Conservation (phyloP, 2,797 vertebrate genomes). For the Apodemus agrarius region DNA sequence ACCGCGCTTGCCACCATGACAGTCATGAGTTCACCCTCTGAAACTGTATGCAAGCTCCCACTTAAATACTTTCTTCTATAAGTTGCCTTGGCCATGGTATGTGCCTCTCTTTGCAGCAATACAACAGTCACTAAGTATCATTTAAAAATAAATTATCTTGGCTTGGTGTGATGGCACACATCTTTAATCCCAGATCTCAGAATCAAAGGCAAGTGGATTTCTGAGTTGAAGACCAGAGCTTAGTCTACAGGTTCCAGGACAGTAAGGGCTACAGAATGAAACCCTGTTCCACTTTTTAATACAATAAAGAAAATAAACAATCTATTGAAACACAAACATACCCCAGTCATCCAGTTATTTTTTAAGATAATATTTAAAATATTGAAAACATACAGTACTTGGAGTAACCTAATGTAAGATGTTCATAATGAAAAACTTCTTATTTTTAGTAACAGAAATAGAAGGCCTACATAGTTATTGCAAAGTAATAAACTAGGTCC, state of each 20-base stretch:
- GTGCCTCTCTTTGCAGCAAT: background rate
- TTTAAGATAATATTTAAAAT: background rate
- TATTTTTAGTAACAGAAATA: background rate
- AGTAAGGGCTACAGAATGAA: background rate
- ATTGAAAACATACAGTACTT: background rate
- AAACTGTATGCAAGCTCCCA: background rate
- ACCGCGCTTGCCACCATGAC: background rate
- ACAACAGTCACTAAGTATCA: background rate
- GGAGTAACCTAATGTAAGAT: background rate
- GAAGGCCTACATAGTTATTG: background rate
- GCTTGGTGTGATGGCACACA: background rate
- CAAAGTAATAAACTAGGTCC: background rate
- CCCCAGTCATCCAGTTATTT: background rate
- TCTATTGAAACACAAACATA: background rate
- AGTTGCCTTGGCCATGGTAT: background rate
- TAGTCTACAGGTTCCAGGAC: too few relatives aligned
- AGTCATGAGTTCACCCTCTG: background rate
- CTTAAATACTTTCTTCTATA: background rate
- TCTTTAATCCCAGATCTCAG: background rate
- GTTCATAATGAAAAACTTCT: background rate
- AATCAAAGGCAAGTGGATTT: background rate
- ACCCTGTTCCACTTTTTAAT: background rate
- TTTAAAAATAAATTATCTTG: background rate
- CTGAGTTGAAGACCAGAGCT: background rate
- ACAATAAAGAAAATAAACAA: background rate